Conservation (phyloP, 92 coral and sea anemone species). For the Anthopleura xanthogrammica region DNA sequence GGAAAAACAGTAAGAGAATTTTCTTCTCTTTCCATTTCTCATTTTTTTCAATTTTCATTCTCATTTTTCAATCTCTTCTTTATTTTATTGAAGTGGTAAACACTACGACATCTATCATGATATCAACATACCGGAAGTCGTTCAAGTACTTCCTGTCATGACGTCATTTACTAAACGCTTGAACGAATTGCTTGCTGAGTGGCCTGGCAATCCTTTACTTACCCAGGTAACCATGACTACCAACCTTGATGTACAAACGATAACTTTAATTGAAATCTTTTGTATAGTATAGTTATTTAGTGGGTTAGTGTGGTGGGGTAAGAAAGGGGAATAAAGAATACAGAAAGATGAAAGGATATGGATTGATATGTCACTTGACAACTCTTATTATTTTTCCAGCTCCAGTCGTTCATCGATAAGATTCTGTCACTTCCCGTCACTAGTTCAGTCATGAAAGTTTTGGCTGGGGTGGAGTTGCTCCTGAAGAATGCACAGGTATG, state of each 20-base stretch:
- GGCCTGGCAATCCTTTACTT: slow-evolving; percentile 88
- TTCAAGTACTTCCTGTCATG: slow-evolving; percentile 73
- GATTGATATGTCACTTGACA: too few species aligned
- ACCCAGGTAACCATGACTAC: slow-evolving; percentile 58
- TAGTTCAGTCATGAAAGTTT: slow-evolving; percentile 89
- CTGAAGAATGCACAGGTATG: slow-evolving; percentile 92
- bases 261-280: too few species aligned
- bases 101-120: slow-evolving; percentile 83
- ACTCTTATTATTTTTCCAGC: slow-evolving; percentile 40
- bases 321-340: too few species aligned
- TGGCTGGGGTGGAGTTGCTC: slow-evolving; percentile 87
- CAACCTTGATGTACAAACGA: too few species aligned
- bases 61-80: not conserved
- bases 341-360: too few species aligned
- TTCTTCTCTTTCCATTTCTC: not conserved
- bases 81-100: slow-evolving; percentile 26
- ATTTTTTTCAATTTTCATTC: not conserved
- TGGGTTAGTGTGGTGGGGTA: not conserved
- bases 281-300: too few species aligned
- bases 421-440: slow-evolving; percentile 81
- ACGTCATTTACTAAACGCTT: slow-evolving; percentile 60
- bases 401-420: slow-evolving; percentile 59
- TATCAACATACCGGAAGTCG: slow-evolving; percentile 77
- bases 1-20: not conserved
- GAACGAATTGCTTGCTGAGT: slow-evolving; percentile 75